Percentiles rank a stretch among this genome's conserved stretches.
Evolutionary conservation across 2,113 vertebrate species (phyloP).

Genomic region (Corynorhinus townsendii): DNA sequence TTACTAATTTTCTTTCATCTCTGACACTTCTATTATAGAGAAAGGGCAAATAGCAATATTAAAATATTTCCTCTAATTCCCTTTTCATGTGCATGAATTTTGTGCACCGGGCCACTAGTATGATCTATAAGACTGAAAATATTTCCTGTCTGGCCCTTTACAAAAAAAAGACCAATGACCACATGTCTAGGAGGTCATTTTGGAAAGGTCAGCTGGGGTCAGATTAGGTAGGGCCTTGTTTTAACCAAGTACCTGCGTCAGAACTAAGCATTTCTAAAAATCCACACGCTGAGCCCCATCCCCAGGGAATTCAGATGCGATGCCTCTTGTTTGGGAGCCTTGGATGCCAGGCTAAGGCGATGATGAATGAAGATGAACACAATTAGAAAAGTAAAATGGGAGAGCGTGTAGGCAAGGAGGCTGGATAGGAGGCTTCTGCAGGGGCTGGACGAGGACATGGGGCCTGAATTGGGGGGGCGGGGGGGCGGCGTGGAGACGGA

Average conservation of each 20-base stretch:
- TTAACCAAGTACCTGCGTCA: not conserved
- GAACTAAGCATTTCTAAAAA: not conserved
- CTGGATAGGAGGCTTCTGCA: not conserved
- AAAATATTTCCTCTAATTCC: too few relatives aligned
- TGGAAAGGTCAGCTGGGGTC: not conserved
- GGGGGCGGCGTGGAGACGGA: accelerated
- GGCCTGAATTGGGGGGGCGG: not conserved
- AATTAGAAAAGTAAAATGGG: not conserved
- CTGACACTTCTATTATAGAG: too few relatives aligned
- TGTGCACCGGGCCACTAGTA: too few relatives aligned
- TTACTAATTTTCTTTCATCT: too few relatives aligned
- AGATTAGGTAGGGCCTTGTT: not conserved
- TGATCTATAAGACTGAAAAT: not conserved
- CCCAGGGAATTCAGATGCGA: not conserved
- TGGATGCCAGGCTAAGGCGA: not conserved
- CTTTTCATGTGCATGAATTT: too few relatives aligned
- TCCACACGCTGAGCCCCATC: too few relatives aligned
- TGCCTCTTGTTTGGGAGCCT: not conserved
- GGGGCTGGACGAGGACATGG: not conserved
- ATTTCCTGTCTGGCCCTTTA: not conserved
- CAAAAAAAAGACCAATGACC: not conserved
- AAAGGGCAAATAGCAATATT: too few relatives aligned
- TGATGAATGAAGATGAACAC: too few relatives aligned
- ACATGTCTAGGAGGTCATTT: not conserved
- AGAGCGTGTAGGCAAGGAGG: not conserved